phyloP scores from a whole-genome alignment of 1,140 invertebrate species.

The Conus ventricosus region DNA sequence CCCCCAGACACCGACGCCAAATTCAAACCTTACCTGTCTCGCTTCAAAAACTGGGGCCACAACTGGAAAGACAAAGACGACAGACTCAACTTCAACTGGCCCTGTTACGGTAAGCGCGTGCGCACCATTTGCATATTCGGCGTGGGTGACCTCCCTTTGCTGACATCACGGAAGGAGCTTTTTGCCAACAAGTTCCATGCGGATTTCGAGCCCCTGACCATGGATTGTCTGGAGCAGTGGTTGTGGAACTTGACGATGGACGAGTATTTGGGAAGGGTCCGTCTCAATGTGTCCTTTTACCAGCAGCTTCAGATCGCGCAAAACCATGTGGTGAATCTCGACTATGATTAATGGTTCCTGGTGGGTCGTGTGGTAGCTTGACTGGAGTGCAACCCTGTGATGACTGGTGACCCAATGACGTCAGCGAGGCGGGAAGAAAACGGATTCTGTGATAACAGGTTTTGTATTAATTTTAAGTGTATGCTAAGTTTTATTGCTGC shows the following conservation, averaged over 20 bases:
- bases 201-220: constrained; percentile 62
- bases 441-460: too few relatives aligned
- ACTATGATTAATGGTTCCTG: neutral
- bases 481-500: too few relatives aligned
- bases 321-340: constrained; percentile 33
- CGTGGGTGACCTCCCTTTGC: constrained; percentile 57
- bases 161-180: constrained; percentile 54
- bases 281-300: constrained; percentile 39
- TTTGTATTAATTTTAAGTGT: too few relatives aligned
- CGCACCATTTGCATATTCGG: constrained; percentile 67
- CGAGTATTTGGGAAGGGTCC: constrained; percentile 25
- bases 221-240: constrained; percentile 70
- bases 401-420: too few relatives aligned
- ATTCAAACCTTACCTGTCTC: constrained; percentile 50
- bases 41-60: constrained; percentile 51
- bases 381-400: too few relatives aligned
- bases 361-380: too few relatives aligned
- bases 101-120: constrained; percentile 60
- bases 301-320: constrained; percentile 36
- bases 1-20: constrained; percentile 43
- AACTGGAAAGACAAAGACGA: constrained; percentile 40
- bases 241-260: constrained; percentile 53
- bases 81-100: constrained; percentile 44
- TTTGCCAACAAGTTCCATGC: constrained; percentile 70
- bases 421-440: too few relatives aligned